Percentiles rank a stretch among this genome's conserved stretches.
phyloP scores from a whole-genome alignment of 2,888 invertebrate species.

The Germaria angustata region DNA sequence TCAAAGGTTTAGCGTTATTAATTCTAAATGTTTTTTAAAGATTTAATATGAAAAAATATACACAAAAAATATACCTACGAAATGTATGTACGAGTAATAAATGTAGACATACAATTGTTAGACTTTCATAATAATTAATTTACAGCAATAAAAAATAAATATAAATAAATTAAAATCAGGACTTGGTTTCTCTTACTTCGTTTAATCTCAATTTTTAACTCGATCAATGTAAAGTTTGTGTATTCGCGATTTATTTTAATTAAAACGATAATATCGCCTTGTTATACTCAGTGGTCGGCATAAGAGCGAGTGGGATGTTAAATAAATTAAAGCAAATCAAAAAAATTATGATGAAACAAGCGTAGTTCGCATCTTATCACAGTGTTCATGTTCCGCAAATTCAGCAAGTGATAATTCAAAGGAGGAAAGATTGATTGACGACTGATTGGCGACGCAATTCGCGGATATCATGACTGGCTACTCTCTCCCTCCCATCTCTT shows the following conservation, averaged over 20 bases:
- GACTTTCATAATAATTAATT: conserved; percentile 26
- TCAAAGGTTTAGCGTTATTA: conserved; percentile 66
- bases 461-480: no score
- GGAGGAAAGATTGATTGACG: no score
- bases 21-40: conserved; percentile 66
- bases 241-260: not conserved
- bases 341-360: no score
- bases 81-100: conserved; percentile 36
- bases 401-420: no score
- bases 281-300: not conserved
- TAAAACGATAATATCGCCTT: not conserved
- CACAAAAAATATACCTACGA: conserved; percentile 32
- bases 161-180: not conserved
- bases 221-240: not conserved
- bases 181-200: not conserved
- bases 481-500: no score
- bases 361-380: no score
- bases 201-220: not conserved
- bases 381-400: no score
- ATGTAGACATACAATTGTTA: conserved; percentile 44
- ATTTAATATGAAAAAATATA: conserved; percentile 54
- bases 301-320: no score
- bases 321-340: no score
- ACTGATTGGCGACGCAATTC: no score
- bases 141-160: not conserved